Evolutionary conservation across 2,797 vertebrate genomes (phyloP).

Genomic region (Amphiprion clarkii): DNA sequence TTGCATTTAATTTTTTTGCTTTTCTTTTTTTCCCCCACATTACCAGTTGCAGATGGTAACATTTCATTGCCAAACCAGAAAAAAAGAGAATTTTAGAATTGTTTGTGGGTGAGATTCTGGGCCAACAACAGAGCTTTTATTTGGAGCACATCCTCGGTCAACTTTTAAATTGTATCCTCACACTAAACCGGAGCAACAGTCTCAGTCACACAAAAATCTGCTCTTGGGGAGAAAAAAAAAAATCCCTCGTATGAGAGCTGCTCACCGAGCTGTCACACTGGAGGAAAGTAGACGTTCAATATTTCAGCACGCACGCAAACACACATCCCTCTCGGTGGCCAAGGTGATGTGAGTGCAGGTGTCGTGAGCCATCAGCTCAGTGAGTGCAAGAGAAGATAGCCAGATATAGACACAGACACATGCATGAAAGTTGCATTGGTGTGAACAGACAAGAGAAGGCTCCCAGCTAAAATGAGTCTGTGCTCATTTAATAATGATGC

Average conservation of each 20-base stretch:
- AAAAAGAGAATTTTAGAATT: neutral
- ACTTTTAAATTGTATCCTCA: neutral
- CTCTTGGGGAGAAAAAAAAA: constrained; percentile 29
- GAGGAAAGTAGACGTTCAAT: constrained; percentile 52
- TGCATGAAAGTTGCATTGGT: constrained; percentile 72
- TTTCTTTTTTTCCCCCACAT: no score
- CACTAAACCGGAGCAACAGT: constrained; percentile 14
- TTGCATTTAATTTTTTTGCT: no score
- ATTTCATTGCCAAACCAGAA: neutral
- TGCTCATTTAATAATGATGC: constrained; percentile 83
- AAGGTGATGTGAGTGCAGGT: constrained; percentile 72
- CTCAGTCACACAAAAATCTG: constrained; percentile 1
- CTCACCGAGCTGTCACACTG: constrained; percentile 26
- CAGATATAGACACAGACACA: constrained; percentile 56
- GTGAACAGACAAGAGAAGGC: constrained; percentile 69
- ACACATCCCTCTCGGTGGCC: constrained; percentile 48
- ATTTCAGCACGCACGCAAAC: constrained; percentile 53
- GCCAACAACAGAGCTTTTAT: neutral
- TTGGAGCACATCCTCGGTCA: neutral
- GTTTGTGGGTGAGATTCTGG: neutral
- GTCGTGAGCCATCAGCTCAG: constrained; percentile 70
- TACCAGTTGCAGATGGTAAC: no score
- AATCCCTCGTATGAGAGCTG: constrained; percentile 24
- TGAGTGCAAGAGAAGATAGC: constrained; percentile 31
- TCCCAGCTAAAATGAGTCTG: constrained; percentile 63